Conservation (phyloP, 2,888 invertebrate genomes). For the Nebria brevicollis region DNA sequence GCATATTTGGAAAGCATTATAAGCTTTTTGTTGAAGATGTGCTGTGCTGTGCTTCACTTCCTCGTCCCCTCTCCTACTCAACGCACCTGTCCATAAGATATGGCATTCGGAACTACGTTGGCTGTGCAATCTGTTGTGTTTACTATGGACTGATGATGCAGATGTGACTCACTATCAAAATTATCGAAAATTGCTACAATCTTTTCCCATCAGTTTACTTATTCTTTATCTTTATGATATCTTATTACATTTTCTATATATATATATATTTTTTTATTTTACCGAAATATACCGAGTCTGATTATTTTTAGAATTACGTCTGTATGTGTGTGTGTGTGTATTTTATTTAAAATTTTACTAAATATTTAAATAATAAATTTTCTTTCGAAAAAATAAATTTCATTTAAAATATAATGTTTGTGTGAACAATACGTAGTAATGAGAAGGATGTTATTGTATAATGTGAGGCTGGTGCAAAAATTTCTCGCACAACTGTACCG, state of each 20-base stretch:
- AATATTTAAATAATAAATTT: too few species aligned
- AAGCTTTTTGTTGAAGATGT: neutral
- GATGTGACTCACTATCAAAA: neutral
- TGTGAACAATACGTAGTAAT: too few species aligned
- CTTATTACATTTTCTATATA: neutral
- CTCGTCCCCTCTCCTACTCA: neutral
- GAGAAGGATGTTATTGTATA: neutral
- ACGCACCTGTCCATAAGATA: neutral
- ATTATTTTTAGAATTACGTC: too few species aligned
- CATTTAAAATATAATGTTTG: too few species aligned
- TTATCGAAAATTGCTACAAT: neutral
- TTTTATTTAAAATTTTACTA: too few species aligned
- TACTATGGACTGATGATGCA: constrained; percentile 1
- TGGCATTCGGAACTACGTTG: neutral
- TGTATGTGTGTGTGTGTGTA: too few species aligned
- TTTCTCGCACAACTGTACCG: constrained; percentile 36
- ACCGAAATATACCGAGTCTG: too few species aligned
- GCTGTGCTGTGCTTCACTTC: neutral
- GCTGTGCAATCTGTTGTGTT: constrained; percentile 17
- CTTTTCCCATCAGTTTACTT: neutral
- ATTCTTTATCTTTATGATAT: neutral
- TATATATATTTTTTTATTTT: neutral
- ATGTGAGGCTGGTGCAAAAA: constrained; percentile 26
- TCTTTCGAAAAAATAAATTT: too few species aligned
- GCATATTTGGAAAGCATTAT: constrained; percentile 17